Base-by-base conservation (phyloP, 2,888 invertebrate species). In the Drosophila nr. perissopoda region DNA sequence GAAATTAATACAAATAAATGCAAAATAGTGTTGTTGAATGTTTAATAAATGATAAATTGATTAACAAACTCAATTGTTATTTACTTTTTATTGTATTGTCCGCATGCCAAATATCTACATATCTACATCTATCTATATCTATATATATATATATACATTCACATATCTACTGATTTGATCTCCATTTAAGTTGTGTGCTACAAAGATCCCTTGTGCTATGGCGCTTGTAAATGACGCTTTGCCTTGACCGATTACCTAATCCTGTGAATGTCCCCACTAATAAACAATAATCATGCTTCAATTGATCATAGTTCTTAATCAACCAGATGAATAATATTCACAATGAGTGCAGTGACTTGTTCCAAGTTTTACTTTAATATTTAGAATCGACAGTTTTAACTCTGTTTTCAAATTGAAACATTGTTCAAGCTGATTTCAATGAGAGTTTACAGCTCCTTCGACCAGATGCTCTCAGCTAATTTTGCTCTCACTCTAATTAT, bases 1-100 rank as follows among this genome's bases (percentile, higher is more conserved):
- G 36, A 73, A 73, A 68, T 71, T 73, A 71, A 73, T 66, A 60
- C 60, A 64, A 59, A 75, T 69, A 69, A 75, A 78, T 66, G 48
- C 65, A 45, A 67, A 36, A 67, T 67, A 73, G 70, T 83, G 82
- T 88, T 88, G 84, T 88, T 88, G 76, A 85, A 85, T 85, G 88
- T 83, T 88, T 78, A 86, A 85, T 85, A 86, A 85, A 88, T 63
- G 67, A 85, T 73, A 74, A 71, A 78, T 67, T 81, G 69, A 87
- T 84, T 84, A 84, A 84, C 84, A 80, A 79, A 73, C 69, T 73
- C 74, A 45, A 80, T 72, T 79, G 77, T 74, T 73, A 53, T 66
- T 61, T 80, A 69, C 63, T 77, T 69, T 79, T 81, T 77, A 75
- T 78, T 81, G 69, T 69, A 60, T 71, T 71, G 51, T 68, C 52